These are phyloP conservation scores for Channallabes apus DNA, from an alignment of 2,797 vertebrate genomes.

Conservation along the genomic window DNA sequence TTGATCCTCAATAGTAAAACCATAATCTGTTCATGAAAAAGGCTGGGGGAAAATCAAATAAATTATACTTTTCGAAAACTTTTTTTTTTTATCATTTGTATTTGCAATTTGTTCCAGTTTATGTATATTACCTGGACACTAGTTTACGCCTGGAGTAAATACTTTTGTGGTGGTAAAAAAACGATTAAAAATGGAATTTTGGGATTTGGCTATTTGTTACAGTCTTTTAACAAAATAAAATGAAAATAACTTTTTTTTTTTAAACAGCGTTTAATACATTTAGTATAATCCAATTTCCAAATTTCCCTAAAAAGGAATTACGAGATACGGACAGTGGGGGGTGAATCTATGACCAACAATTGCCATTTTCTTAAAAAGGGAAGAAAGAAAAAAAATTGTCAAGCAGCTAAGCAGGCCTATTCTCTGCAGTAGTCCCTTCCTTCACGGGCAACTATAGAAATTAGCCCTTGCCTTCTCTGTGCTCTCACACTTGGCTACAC, in stretches of 20 bases:
- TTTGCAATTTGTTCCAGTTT: not conserved
- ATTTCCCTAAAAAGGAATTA: conserved; percentile 57
- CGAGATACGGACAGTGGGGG: conserved; percentile 60
- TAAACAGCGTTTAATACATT: conserved; percentile 49
- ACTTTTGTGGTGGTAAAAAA: not conserved
- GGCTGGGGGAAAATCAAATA: not conserved
- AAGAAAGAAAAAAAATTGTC: conserved; percentile 74
- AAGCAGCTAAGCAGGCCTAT: conserved; percentile 87
- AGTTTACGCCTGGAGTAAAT: not conserved
- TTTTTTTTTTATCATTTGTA: not conserved
- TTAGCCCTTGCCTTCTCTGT: conserved; percentile 99
- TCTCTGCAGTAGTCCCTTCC: conserved; percentile 87
- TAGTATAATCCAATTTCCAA: conserved; percentile 56
- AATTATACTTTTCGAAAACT: not conserved
- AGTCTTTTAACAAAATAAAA: conserved; percentile 43
- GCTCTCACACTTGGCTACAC: conserved; percentile 99
- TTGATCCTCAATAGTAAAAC: conserved; percentile 46
- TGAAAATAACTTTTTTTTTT: not conserved
- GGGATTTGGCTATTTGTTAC: conserved; percentile 32
- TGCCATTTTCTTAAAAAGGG: conserved; percentile 62
- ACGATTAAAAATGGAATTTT: conserved; percentile 7
- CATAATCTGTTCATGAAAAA: not conserved
- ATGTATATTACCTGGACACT: not conserved
- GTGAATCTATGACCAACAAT: conserved; percentile 76
- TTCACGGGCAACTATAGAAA: conserved; percentile 99